These are phyloP conservation scores for Ptychadena robeensis DNA, from an alignment of 2,797 vertebrate genomes.

Conservation along the genomic window DNA sequence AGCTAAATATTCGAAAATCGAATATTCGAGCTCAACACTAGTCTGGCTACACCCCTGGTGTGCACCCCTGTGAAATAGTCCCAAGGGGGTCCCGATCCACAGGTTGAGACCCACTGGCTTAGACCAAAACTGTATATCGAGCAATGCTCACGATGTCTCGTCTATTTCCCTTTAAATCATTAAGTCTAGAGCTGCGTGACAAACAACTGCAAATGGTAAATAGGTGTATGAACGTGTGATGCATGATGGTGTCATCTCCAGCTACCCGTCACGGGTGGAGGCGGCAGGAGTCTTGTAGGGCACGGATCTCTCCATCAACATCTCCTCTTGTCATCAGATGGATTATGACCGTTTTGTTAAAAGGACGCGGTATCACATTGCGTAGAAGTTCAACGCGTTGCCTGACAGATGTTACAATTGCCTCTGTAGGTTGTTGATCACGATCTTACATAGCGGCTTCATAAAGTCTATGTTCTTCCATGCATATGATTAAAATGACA, in stretches of 20 bases:
- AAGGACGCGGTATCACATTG: slow-evolving; percentile 36
- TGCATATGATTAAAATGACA: slow-evolving; percentile 56
- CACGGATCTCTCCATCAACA: slow-evolving; percentile 21
- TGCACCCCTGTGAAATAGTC: too few species aligned
- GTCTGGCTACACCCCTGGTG: too few species aligned
- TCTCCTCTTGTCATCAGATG: slow-evolving; percentile 38
- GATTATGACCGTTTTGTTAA: slow-evolving; percentile 33
- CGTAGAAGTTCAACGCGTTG: slow-evolving; percentile 9
- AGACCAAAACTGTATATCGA: too few species aligned
- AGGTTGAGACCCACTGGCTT: too few species aligned
- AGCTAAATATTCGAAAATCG: too few species aligned
- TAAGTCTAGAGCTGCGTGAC: neutral
- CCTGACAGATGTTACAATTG: slow-evolving; percentile 41
- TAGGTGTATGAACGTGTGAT: slow-evolving; percentile 6
- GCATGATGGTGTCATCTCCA: slow-evolving; percentile 34
- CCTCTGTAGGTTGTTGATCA: slow-evolving; percentile 33
- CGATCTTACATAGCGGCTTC: slow-evolving; percentile 2
- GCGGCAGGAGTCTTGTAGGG: slow-evolving; percentile 30
- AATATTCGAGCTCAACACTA: too few species aligned
- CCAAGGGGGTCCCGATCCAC: too few species aligned
- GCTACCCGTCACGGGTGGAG: neutral
- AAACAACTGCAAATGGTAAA: slow-evolving; percentile 2
- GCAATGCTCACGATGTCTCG: too few species aligned
- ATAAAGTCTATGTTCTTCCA: slow-evolving; percentile 46
- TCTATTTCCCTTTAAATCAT: neutral